Evolutionary conservation across 92 coral and sea anemone species (phyloP).

Genomic region (Heliopora coerulea): DNA sequence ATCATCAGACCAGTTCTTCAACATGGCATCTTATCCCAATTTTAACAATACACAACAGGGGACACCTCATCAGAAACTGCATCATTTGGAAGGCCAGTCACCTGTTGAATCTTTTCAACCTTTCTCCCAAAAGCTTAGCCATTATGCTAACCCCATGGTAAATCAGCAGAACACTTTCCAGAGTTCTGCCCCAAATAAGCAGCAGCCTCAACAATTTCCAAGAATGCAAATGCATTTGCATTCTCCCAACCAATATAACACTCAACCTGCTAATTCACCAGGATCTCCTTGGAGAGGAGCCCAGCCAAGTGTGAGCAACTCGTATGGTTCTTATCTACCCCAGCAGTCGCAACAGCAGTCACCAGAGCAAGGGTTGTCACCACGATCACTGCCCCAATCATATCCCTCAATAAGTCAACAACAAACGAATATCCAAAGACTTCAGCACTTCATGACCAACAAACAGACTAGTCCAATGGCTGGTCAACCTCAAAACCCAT

Average conservation of each 20-base stretch:
- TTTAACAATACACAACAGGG: constrained; percentile 21
- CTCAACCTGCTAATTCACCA: constrained; percentile 22
- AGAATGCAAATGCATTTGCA: constrained; percentile 35
- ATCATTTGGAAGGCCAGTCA: constrained; percentile 37
- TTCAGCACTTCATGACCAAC: constrained; percentile 75
- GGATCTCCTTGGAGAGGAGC: constrained; percentile 28
- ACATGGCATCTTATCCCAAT: constrained; percentile 33
- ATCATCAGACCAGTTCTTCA: constrained; percentile 32
- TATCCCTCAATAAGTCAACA: constrained; percentile 58
- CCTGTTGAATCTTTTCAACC: constrained; percentile 28
- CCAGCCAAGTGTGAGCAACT: constrained; percentile 1
- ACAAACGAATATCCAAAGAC: constrained; percentile 75
- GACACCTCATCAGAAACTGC: constrained; percentile 29
- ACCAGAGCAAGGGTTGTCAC: constrained; percentile 64
- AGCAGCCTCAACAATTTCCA: constrained; percentile 30
- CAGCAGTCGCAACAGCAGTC: constrained; percentile 23
- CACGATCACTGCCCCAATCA: constrained; percentile 53
- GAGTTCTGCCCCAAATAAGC: constrained; percentile 17
- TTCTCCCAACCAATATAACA: constrained; percentile 22
- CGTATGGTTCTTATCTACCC: constrained; percentile 19
- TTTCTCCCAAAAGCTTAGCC: constrained; percentile 40
- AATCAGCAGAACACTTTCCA: constrained; percentile 30
- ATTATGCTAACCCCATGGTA: constrained; percentile 38
- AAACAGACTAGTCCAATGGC: constrained; percentile 35
- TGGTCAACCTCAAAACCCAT: constrained; percentile 26